phyloP scores from a whole-genome alignment of 1,140 invertebrate species.

The Metopolophium dirhodum region DNA sequence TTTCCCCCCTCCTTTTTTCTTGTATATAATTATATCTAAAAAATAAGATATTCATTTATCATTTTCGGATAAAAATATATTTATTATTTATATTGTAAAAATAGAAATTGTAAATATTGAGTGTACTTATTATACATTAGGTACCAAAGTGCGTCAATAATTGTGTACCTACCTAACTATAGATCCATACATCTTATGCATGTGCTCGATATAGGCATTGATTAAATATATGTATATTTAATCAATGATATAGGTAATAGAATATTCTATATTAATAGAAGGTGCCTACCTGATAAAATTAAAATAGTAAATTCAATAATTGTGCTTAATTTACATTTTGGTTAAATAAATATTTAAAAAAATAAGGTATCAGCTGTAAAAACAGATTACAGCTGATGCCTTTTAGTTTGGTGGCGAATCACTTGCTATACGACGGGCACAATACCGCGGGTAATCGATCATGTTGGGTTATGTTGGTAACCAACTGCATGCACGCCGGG shows the following conservation, averaged over 20 bases:
- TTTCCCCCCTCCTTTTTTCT: not conserved
- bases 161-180: not conserved
- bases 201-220: not conserved
- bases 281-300: not conserved
- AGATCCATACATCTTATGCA: not conserved
- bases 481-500: not conserved
- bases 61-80: not conserved
- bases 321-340: not conserved
- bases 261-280: not conserved
- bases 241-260: not conserved
- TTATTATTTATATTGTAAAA: no score
- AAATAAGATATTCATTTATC: not conserved
- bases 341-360: constrained; percentile 11
- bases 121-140: not conserved
- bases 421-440: not conserved
- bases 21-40: not conserved
- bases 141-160: not conserved
- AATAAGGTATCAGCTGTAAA: not conserved
- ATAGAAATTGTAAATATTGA: not conserved
- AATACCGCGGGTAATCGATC: not conserved
- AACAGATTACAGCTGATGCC: not conserved
- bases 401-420: not conserved
- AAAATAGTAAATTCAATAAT: not conserved
- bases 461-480: constrained; percentile 7
- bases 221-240: no score